phyloP scores from a whole-genome alignment of 2,113 vertebrate genomes.

The Percopsis transmontana region DNA sequence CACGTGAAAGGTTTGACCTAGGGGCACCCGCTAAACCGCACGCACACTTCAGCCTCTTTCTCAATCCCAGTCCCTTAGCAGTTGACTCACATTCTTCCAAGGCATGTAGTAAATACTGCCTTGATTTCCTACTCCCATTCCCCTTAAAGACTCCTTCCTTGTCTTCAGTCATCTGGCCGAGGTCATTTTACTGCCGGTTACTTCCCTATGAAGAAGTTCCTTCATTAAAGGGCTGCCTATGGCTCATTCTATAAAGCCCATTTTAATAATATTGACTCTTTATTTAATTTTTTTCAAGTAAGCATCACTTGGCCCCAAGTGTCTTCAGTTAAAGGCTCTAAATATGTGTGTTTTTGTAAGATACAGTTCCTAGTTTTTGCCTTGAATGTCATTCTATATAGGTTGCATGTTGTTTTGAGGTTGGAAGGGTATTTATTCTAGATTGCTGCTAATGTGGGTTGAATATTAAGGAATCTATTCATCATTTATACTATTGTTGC shows the following conservation, averaged over 20 bases:
- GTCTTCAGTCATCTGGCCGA: conserved; percentile 42
- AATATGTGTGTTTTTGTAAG: conserved; percentile 52
- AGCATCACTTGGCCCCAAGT: conserved; percentile 57
- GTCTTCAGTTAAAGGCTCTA: conserved; percentile 48
- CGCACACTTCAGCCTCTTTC: conserved; percentile 38
- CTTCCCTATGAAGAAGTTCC: conserved; percentile 59
- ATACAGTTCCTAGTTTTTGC: conserved; percentile 48
- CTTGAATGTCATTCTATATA: conserved; percentile 14
- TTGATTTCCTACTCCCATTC: conserved; percentile 41
- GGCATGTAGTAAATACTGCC: conserved; percentile 65
- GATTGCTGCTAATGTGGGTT: no score
- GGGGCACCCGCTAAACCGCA: conserved; percentile 63
- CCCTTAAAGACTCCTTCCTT: conserved; percentile 50
- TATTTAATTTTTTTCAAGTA: conserved; percentile 60
- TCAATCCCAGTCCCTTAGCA: conserved; percentile 56
- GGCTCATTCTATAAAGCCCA: conserved; percentile 55
- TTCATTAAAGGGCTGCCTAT: conserved; percentile 70
- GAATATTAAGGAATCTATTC: no score
- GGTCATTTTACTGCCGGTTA: conserved; percentile 69
- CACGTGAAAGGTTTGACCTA: conserved; percentile 62
- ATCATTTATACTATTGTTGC: no score
- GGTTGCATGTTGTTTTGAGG: no score
- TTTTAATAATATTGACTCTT: conserved; percentile 57
- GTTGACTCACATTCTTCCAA: conserved; percentile 62
- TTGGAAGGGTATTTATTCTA: no score